Evolutionary conservation across 2,113 vertebrate genomes (phyloP), one percentile per base, ranked within the genome.

Genomic region (Neoarius graeffei): DNA sequence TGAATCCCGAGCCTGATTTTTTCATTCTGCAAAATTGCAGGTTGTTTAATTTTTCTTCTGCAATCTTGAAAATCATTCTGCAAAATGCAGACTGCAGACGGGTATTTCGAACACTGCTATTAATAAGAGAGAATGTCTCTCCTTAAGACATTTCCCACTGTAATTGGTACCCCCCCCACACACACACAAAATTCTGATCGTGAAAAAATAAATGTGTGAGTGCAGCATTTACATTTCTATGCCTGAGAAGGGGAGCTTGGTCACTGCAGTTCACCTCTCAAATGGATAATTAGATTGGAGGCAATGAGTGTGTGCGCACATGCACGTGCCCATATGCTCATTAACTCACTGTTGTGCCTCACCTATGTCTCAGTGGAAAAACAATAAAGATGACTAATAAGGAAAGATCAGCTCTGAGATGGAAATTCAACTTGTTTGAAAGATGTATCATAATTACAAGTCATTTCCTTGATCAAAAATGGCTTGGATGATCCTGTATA

Each of bases 251-350:
- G 67, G 83, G 59, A 56, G 69, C 86, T 73, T 81, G 79, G 25
- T 84, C 23, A 25, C 62, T 50, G 66, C 35, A 83, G 52, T 84
- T 48, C 19, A 67, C 82, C 9, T 86, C 81, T 84, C 50, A 81
- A 86, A 88, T 77, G 48, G 66, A 54, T 90, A 87, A 90, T 88
- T 89, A 54, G 81, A 89, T 73, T 89, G 83, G 59, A 74, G 76
- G 85, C n/a, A 23, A 86, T 84, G 64, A 84, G 87, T 79, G 30
- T 83, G 80, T 79, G 42, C 50, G 50, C 50, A 66, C 62, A 42
- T 23, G 30, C 42, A 4, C 6, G 20, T 5, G 10, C 23, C 13
- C 25, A 5, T 42, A 73, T 17, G 52, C 84, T 88, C 73, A 88
- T 90, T 90, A 86, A 81, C 35, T 66, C 81, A 79, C 50, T n/a